Percentiles rank a stretch among this genome's conserved stretches.
Conservation (phyloP, 37 sponge, comb jelly and placozoan genomes). For the Halichondria panicea region DNA sequence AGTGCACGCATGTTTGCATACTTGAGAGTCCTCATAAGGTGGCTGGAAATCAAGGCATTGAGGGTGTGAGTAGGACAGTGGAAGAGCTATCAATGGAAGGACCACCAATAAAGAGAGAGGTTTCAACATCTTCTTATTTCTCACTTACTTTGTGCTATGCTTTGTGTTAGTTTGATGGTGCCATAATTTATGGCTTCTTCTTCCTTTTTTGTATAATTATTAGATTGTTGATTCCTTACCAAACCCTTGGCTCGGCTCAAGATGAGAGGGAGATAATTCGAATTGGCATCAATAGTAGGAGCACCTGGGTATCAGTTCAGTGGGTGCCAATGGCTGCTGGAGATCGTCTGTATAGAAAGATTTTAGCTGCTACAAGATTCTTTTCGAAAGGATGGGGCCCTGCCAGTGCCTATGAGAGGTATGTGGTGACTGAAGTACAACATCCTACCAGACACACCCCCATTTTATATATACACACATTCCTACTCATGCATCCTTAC, state of each 20-base stretch:
- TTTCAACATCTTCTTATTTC: no score
- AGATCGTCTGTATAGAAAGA: conserved; percentile 49
- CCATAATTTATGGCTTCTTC: no score
- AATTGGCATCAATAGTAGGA: not conserved
- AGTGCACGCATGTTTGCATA: not conserved
- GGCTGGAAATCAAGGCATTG: conserved; percentile 78
- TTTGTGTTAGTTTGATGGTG: no score
- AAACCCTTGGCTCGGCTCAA: not conserved
- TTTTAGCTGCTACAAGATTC: conserved; percentile 57
- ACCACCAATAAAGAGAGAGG: not conserved
- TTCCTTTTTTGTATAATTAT: no score
- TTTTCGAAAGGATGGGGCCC: conserved; percentile 84
- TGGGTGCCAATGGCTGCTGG: conserved; percentile 14
- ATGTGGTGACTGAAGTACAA: no score
- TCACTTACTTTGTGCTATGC: no score
- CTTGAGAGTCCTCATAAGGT: conserved; percentile 38
- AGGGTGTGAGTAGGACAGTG: conserved; percentile 37
- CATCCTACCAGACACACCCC: no score
- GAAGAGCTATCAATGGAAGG: not conserved
- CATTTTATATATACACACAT: no score
- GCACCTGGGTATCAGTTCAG: not conserved
- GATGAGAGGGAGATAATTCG: not conserved
- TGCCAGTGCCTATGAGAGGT: conserved; percentile 55
- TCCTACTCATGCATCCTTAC: no score
- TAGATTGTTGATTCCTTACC: not conserved